Percentiles rank a stretch among this genome's conserved stretches.
phyloP scores from a whole-genome alignment of 1,140 invertebrate species.

The Cydia splendana region DNA sequence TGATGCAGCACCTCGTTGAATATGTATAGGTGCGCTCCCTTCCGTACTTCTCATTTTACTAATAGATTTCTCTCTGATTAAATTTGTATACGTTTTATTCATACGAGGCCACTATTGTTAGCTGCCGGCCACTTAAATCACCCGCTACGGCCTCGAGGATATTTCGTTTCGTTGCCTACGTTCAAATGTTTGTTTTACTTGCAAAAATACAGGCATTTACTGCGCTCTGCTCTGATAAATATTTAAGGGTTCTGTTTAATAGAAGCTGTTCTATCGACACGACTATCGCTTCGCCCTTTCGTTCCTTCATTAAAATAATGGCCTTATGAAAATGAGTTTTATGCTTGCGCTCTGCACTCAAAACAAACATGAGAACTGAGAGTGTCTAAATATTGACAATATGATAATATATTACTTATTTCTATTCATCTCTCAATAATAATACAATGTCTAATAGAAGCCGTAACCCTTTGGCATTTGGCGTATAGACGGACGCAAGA shows the following conservation, averaged over 20 bases:
- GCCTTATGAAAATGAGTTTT: slow-evolving; percentile 22
- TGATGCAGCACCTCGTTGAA: slow-evolving; percentile 79
- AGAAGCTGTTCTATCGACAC: slow-evolving; percentile 28
- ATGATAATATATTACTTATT: slow-evolving; percentile 5
- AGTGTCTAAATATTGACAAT: slow-evolving; percentile 32
- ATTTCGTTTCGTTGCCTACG: slow-evolving; percentile 42
- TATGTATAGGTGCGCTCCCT: slow-evolving; percentile 79
- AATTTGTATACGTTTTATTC: slow-evolving; percentile 80
- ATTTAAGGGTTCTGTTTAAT: slow-evolving; percentile 33
- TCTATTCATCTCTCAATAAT: slow-evolving; percentile 39
- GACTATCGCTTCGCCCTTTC: slow-evolving; percentile 32
- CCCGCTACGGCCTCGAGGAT: slow-evolving; percentile 53
- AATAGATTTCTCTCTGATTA: slow-evolving; percentile 80
- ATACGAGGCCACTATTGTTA: slow-evolving; percentile 74
- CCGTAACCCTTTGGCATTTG: slow-evolving; percentile 65
- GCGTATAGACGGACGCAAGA: slow-evolving; percentile 54
- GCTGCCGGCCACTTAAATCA: slow-evolving; percentile 68
- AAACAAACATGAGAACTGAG: slow-evolving; percentile 7
- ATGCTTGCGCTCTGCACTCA: slow-evolving; percentile 4
- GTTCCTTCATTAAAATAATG: slow-evolving; percentile 32
- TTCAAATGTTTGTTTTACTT: slow-evolving; percentile 35
- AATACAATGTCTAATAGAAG: slow-evolving; percentile 37
- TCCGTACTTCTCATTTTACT: slow-evolving; percentile 79
- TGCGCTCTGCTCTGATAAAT: slow-evolving; percentile 22
- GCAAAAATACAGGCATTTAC: slow-evolving; percentile 32